phyloP scores from a whole-genome alignment of 2,888 invertebrate species.

The Cheilosia pagana region DNA sequence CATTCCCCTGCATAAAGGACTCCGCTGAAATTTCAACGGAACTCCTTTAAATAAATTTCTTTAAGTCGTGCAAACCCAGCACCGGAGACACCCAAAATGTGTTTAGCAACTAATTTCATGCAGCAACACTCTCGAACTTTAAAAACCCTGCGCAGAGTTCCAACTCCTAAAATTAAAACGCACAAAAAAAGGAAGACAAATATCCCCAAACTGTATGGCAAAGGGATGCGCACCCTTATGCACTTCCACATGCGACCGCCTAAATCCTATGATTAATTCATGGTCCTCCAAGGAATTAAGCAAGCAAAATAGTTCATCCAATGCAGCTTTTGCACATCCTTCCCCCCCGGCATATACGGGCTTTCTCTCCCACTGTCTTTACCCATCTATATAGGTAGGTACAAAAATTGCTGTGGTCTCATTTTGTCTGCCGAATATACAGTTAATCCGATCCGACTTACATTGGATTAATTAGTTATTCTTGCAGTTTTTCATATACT shows the following conservation, averaged over 20 bases:
- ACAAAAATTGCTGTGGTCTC: conserved; percentile 52
- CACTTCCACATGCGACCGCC: not conserved
- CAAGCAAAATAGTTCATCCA: conserved; percentile 61
- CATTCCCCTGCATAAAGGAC: no score
- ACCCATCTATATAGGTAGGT: not conserved
- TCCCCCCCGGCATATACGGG: not conserved
- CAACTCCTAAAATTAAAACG: not conserved
- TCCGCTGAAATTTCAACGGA: not conserved
- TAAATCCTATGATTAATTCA: conserved; percentile 68
- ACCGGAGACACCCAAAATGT: no score
- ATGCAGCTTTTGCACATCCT: not conserved
- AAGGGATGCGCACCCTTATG: not conserved
- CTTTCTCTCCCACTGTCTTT: not conserved
- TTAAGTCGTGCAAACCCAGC: no score
- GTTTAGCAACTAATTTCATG: no score
- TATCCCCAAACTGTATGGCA: not conserved
- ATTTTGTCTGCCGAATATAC: conserved; percentile 42
- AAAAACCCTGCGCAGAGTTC: not conserved
- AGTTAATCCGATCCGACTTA: conserved; percentile 51
- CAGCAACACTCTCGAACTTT: no score
- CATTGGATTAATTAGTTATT: conserved; percentile 66
- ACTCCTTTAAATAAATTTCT: not conserved
- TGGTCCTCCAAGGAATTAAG: conserved; percentile 59
- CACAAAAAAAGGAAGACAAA: not conserved
- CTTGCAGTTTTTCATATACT: conserved; percentile 25